Percentiles rank a stretch among this genome's conserved stretches.
Conservation (phyloP, 2,888 invertebrate species). For the Calameuta pallipes region DNA sequence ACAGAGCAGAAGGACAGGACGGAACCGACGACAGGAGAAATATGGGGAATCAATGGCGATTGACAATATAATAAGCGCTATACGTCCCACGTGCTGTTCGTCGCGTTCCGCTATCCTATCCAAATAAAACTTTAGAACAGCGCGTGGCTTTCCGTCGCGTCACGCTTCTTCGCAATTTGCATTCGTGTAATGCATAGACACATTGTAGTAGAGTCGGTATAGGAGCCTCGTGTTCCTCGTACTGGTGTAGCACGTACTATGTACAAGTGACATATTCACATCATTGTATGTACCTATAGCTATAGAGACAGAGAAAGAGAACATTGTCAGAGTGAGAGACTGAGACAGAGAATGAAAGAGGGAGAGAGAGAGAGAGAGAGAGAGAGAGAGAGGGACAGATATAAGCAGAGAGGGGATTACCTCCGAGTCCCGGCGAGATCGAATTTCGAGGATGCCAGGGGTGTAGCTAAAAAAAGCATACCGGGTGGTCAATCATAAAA, state of each 20-base stretch:
- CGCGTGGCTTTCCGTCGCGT: neutral
- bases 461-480: conserved; percentile 1
- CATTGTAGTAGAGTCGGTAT: neutral
- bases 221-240: neutral
- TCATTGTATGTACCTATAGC: neutral
- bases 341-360: neutral
- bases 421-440: conserved; percentile 9
- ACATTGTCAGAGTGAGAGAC: neutral
- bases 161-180: neutral
- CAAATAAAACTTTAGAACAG: neutral
- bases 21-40: neutral
- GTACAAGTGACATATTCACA: neutral
- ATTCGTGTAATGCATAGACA: neutral
- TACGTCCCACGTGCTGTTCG: neutral
- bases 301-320: neutral
- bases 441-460: conserved; percentile 12
- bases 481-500: neutral
- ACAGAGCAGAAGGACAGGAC: neutral
- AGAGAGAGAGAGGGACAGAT: too few relatives aligned
- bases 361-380: neutral
- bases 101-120: neutral
- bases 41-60: neutral
- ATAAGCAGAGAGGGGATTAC: conserved; percentile 8
- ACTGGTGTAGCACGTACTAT: neutral
- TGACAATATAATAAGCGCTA: neutral